phyloP scores from a whole-genome alignment of 2,888 invertebrate species.

The Tortricodes alternella region DNA sequence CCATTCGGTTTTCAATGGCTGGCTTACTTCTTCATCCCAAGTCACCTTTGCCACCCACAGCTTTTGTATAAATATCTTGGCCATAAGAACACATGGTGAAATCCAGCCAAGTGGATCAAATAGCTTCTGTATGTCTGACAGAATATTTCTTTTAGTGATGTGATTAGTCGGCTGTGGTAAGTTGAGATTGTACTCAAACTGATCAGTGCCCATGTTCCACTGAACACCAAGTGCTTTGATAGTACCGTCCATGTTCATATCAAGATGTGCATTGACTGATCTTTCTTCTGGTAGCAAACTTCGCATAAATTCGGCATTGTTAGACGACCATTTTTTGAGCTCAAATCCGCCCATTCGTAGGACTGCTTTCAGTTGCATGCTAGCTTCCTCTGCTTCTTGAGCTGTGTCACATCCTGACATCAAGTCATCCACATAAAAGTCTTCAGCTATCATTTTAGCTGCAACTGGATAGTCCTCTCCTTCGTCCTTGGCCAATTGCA shows the following conservation, averaged over 20 bases:
- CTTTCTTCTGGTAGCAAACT: slow-evolving; percentile 9
- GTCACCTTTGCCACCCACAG: slow-evolving; percentile 28
- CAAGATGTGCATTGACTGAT: slow-evolving; percentile 16
- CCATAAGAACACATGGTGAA: slow-evolving; percentile 13
- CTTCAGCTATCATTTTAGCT: slow-evolving; percentile 1
- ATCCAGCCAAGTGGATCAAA: slow-evolving; percentile 36
- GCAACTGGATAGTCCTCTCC: slow-evolving; percentile 10
- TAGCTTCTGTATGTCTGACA: slow-evolving; percentile 28
- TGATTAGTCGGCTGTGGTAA: background rate
- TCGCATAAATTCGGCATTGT: slow-evolving; percentile 5
- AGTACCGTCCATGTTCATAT: slow-evolving; percentile 31
- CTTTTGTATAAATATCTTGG: slow-evolving; percentile 2
- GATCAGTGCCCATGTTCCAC: slow-evolving; percentile 11
- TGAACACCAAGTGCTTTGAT: slow-evolving; percentile 33
- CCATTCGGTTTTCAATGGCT: slow-evolving; percentile 29
- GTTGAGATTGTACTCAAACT: slow-evolving; percentile 1
- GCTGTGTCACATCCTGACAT: slow-evolving; percentile 6
- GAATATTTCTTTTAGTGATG: slow-evolving; percentile 27
- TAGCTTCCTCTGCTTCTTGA: background rate
- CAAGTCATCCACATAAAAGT: background rate
- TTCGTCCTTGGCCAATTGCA: slow-evolving; percentile 17
- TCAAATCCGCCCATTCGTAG: background rate
- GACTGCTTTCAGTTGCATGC: background rate
- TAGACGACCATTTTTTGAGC: slow-evolving; percentile 3
- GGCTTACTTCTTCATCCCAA: background rate